These are phyloP conservation scores for Coracias cyanogaster DNA, from an alignment of 2,797 vertebrate genomes.

Conservation along the genomic window DNA sequence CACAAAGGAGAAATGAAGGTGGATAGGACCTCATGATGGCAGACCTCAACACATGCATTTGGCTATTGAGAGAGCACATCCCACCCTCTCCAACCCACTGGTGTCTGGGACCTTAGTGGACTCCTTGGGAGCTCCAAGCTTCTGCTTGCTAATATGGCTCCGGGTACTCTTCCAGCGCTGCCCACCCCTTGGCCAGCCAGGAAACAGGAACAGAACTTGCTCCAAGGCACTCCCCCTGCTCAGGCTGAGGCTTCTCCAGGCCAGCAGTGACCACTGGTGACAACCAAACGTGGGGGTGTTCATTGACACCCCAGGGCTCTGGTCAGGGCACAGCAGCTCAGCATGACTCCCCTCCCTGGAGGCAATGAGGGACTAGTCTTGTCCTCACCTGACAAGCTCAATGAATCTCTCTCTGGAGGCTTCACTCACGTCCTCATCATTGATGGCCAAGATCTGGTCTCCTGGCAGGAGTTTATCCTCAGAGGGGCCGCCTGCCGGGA, in stretches of 20 bases:
- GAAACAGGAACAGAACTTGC: neutral
- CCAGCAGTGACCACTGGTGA: neutral
- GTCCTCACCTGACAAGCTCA: conserved; percentile 94
- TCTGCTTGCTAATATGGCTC: neutral
- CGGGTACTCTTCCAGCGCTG: neutral
- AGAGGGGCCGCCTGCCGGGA: conserved; percentile 91
- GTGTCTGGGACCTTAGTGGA: neutral
- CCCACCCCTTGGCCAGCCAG: neutral
- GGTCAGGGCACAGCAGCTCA: neutral
- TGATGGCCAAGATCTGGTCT: conserved; percentile 98
- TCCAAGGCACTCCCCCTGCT: neutral
- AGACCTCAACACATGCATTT: neutral
- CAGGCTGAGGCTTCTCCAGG: neutral
- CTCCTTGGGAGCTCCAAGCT: neutral
- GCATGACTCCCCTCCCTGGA: neutral
- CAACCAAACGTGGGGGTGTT: neutral
- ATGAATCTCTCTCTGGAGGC: conserved; percentile 96
- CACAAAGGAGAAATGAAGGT: conserved; percentile 64
- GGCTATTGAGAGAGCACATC: neutral
- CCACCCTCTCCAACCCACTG: neutral
- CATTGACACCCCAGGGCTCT: neutral
- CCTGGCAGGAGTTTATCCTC: conserved; percentile 95
- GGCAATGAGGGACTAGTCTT: neutral
- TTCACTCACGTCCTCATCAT: conserved; percentile 95
- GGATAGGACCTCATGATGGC: neutral